Evolutionary conservation across 1,140 invertebrate genomes (phyloP), one percentile per base, ranked within the genome.

Genomic region (Hypothenemus hampei): DNA sequence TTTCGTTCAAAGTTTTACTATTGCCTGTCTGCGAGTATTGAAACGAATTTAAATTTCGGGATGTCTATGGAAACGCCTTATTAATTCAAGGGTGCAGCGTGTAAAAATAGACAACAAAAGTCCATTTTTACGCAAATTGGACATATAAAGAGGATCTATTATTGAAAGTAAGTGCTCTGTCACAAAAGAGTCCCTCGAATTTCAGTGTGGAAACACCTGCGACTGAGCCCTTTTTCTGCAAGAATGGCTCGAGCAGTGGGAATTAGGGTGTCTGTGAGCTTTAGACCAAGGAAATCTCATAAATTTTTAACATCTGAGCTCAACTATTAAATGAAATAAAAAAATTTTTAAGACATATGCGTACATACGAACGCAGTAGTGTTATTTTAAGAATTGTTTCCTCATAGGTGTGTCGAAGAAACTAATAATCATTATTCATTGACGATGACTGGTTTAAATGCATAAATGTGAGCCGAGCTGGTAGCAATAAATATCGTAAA

Each of bases 351-450:
- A n/a, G n/a, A n/a, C n/a, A n/a, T n/a, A n/a, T n/a, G n/a, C n/a
- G n/a, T n/a, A n/a, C n/a, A n/a, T n/a, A n/a, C n/a, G n/a, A n/a
- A n/a, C n/a, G 19, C 20, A 22, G 20, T 11, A 22, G 24, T 41
- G n/a, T 35, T 13, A 35, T 35, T 35, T 35, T 15, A 4, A 41
- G n/a, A 41, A 23, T 5, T 18, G 3, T 41, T 6, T 48, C 15
- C 45, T 48, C 29, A 33, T 37, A 21, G 45, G 45, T 48, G 45
- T 15, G 45, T 31, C 45, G 35, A 23, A 35, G 29, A 21, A 48
- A 21, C 45, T 37, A 48, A 48, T 48, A 48, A 48, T 24, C 45
- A 37, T 48, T 48, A 48, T 23, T 48, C 45, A 48, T 18, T 37
- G 26, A 37, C 45, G 29, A 35, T 22, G 45, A 48, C 45, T 48